Base-by-base conservation (phyloP, 2,888 invertebrate genomes). In the Eupeodes luniger region DNA sequence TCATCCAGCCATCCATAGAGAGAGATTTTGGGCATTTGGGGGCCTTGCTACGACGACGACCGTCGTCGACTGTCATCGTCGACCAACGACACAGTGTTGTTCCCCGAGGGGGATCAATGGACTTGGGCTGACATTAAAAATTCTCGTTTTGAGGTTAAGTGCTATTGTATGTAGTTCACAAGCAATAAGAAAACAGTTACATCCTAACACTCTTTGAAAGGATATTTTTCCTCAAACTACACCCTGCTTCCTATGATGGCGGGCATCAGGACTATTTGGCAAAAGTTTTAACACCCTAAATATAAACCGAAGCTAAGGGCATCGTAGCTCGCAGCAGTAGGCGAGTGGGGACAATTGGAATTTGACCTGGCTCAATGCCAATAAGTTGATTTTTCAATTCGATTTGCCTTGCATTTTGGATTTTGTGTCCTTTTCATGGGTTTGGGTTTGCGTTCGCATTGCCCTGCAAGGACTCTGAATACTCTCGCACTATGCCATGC, bases 101-200 rank as follows among this genome's bases (percentile, higher is more conserved):
- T 7, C 16, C 5, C 34, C 5, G n/a, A 40, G 55, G 40, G 40
- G 76, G 44, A 77, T 53, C 66, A 69, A 64, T 47, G 79, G 61
- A 69, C 36, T 62, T 47, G 79, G 61, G 62, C 36, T 62, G 70
- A 80, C 84, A 84, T 87, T 81, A 77, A 87, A 84, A 81, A 36
- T 62, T 49, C 84, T 55, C 76, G 72, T 84, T 84, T 66, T 84
- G 80, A 81, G 84, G 87, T 87, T 87, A 87, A 87, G 87, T 87
- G 84, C 87, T 87, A 84, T 87, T 81, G 84, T 81, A 87, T 87
- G 80, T 84, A 77, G 84, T 84, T 84, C 84, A 77, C 40, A 72
- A 72, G 77, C 76, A 72, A 76, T 79, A 78, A 85, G 74, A 85
- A 81, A 85, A 67, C 85, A 47, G 81, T 85, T 81, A 81, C 49